Percentiles rank a stretch among this genome's conserved stretches.
Evolutionary conservation across 2,888 invertebrate genomes (phyloP).

Genomic region (Galeopsomyia nigrocyanea): DNA sequence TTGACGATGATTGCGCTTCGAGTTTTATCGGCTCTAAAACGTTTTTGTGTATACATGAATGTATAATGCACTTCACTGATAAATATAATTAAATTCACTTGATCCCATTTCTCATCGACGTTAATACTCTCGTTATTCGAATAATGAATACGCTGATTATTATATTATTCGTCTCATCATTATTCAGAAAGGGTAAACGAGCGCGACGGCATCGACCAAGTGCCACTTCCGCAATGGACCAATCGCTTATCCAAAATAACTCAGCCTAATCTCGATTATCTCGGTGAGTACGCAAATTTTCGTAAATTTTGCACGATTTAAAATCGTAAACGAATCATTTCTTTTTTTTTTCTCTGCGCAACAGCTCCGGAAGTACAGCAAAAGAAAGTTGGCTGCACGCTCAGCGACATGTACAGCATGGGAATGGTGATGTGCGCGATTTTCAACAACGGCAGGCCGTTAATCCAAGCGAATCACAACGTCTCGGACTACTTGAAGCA

Average conservation of each 20-base stretch:
- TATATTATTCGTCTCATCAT: no score
- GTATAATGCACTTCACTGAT: no score
- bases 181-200: conserved; percentile 49
- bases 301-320: no score
- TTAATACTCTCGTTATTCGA: no score
- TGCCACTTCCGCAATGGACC: conserved; percentile 76
- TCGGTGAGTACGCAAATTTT: conserved; percentile 80
- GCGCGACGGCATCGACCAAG: conserved; percentile 45
- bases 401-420: conserved; percentile 96
- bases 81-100: no score
- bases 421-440: conserved; percentile 95
- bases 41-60: no score
- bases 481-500: conserved; percentile 91
- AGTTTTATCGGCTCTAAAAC: no score
- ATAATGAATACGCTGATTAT: no score
- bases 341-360: neutral
- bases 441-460: conserved; percentile 89
- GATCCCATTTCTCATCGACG: no score
- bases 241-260: conserved; percentile 91
- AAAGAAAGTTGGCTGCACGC: conserved; percentile 83
- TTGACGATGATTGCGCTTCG: no score
- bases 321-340: conserved; percentile 6
- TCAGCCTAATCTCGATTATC: conserved; percentile 94
- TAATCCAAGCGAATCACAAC: conserved; percentile 93
- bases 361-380: conserved; percentile 94